Conservation (phyloP, 2,113 vertebrate genomes). For the Corythornis cristatus region DNA sequence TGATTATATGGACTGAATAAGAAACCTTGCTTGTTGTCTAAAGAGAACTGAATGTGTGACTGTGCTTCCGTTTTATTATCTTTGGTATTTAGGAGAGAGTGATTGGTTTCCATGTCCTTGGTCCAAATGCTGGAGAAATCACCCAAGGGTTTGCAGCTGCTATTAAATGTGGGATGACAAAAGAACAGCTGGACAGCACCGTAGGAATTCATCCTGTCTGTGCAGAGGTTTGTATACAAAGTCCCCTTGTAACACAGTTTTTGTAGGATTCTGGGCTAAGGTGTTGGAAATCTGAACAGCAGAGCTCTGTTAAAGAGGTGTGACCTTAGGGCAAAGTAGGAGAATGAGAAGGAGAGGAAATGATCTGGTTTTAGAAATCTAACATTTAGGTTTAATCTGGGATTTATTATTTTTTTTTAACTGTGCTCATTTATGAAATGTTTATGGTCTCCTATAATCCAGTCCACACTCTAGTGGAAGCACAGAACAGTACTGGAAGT, state of each 20-base stretch:
- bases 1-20: neutral
- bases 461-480: neutral
- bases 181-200: conserved; percentile 80
- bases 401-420: neutral
- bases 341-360: neutral
- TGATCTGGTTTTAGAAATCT: neutral
- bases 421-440: neutral
- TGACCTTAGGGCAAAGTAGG: fast-evolving
- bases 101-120: conserved; percentile 84
- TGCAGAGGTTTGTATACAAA: conserved; percentile 79
- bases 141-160: conserved; percentile 85
- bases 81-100: conserved; percentile 79
- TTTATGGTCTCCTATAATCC: neutral
- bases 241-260: neutral
- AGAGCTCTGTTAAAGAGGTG: neutral
- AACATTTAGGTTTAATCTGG: neutral
- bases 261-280: neutral
- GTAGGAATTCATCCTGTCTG: conserved; percentile 84
- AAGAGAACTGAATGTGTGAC: neutral
- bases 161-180: conserved; percentile 84
- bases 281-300: neutral
- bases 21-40: fast-evolving
- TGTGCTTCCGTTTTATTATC: neutral
- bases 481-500: neutral
- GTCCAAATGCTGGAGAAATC: conserved; percentile 84